Percentiles rank a stretch among this genome's conserved stretches.
Conservation (phyloP, 1,140 invertebrate species). For the Lerema accius region DNA sequence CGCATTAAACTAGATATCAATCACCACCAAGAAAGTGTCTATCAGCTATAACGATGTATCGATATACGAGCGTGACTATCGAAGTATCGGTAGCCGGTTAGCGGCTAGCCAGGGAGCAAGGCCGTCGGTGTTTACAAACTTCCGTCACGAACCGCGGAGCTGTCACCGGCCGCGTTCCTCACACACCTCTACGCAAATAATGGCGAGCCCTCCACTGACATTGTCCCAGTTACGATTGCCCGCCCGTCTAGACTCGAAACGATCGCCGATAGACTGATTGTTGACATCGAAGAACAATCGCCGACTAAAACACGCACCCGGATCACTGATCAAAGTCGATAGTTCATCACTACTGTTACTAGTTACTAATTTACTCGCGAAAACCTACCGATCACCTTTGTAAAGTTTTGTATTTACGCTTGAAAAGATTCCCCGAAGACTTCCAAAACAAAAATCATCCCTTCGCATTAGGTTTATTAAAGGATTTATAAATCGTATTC, state of each 20-base stretch:
- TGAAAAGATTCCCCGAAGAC: too few species aligned
- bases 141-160: conserved; percentile 67
- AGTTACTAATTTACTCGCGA: too few species aligned
- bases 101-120: conserved; percentile 65
- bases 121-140: conserved; percentile 79
- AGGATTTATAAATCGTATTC: conserved; percentile 39
- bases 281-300: conserved; percentile 42
- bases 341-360: too few species aligned
- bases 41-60: too few species aligned
- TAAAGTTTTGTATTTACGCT: too few species aligned
- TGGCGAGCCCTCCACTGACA: conserved; percentile 76
- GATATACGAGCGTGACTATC: too few species aligned
- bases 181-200: conserved; percentile 77
- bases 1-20: too few species aligned
- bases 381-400: too few species aligned
- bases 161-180: conserved; percentile 66
- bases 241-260: conserved; percentile 70
- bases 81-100: conserved; percentile 40
- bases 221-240: conserved; percentile 71
- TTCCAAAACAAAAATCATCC: neutral
- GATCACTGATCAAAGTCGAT: too few species aligned
- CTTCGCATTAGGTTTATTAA: conserved; percentile 10
- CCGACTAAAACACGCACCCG: neutral
- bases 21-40: too few species aligned
- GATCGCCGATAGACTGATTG: conserved; percentile 63